Conservation (phyloP, 2,113 vertebrate species). For the Psephotus haematonotus region DNA sequence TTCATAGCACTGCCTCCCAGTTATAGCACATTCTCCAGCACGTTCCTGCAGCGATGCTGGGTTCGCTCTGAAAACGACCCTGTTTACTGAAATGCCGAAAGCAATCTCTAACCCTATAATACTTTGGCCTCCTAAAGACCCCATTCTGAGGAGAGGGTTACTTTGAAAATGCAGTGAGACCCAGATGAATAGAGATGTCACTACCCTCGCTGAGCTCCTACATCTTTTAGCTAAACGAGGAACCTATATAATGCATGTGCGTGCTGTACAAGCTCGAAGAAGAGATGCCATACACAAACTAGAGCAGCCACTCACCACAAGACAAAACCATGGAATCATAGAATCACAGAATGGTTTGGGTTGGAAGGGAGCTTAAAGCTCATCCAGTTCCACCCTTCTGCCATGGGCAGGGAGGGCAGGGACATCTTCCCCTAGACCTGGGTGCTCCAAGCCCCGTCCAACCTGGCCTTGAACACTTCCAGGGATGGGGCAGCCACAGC, state of each 20-base stretch:
- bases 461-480: neutral
- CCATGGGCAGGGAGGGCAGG: neutral
- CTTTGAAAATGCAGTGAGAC: neutral
- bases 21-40: neutral
- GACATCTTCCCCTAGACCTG: neutral
- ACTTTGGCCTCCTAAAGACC: constrained; percentile 22
- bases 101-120: constrained; percentile 1
- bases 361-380: neutral
- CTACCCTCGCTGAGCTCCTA: neutral
- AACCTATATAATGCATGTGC: neutral
- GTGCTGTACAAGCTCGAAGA: neutral
- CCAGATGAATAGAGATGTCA: constrained; percentile 30
- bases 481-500: neutral
- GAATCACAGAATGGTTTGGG: neutral
- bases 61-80: neutral
- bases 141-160: neutral
- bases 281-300: neutral
- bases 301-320: neutral
- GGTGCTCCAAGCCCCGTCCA: neutral
- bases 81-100: neutral
- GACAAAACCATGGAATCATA: neutral
- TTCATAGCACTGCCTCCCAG: neutral
- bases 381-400: neutral
- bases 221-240: neutral
- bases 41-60: neutral